Evolutionary conservation across 2,888 invertebrate genomes (phyloP).

Genomic region (Drosophila bunnanda): DNA sequence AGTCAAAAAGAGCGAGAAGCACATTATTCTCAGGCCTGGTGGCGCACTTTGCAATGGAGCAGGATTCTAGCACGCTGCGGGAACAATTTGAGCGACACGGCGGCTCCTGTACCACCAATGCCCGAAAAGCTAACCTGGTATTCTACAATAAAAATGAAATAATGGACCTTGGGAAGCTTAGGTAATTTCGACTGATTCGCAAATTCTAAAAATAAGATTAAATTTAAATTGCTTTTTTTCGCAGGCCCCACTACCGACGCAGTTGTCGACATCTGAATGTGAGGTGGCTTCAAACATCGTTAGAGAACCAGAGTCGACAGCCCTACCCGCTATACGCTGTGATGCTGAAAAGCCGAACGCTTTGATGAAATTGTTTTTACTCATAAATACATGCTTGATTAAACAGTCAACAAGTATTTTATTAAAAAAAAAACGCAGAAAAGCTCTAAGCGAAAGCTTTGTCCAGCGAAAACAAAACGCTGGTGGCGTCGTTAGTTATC

Average conservation of each 20-base stretch:
- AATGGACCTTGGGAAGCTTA: conserved; percentile 53
- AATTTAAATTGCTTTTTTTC: conserved; percentile 9
- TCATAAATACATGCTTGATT: conserved; percentile 21
- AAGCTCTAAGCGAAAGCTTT: conserved; percentile 44
- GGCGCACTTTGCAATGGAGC: conserved; percentile 63
- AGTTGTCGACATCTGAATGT: conserved; percentile 78
- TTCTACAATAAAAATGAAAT: conserved; percentile 53
- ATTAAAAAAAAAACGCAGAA: conserved; percentile 19
- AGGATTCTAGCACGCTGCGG: conserved; percentile 28
- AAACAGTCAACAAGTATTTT: conserved; percentile 30
- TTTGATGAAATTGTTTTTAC: conserved; percentile 6
- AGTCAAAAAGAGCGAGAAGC: conserved; percentile 25
- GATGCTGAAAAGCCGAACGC: conserved; percentile 42
- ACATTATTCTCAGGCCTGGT: conserved; percentile 66
- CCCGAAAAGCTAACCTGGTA: conserved; percentile 71
- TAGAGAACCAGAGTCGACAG: conserved; percentile 59
- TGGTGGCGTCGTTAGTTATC: conserved; percentile 46
- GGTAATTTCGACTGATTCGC: conserved; percentile 45
- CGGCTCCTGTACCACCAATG: conserved; percentile 69
- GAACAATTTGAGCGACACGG: conserved; percentile 69
- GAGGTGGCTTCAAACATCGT: conserved; percentile 79
- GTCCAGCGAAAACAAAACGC: conserved; percentile 27
- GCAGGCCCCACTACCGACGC: conserved; percentile 72
- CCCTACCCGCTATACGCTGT: conserved; percentile 79
- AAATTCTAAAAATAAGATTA: neutral